Evolutionary conservation across 2,113 vertebrate genomes (phyloP), one percentile per base, ranked within the genome.

Genomic region (Murina feae): DNA sequence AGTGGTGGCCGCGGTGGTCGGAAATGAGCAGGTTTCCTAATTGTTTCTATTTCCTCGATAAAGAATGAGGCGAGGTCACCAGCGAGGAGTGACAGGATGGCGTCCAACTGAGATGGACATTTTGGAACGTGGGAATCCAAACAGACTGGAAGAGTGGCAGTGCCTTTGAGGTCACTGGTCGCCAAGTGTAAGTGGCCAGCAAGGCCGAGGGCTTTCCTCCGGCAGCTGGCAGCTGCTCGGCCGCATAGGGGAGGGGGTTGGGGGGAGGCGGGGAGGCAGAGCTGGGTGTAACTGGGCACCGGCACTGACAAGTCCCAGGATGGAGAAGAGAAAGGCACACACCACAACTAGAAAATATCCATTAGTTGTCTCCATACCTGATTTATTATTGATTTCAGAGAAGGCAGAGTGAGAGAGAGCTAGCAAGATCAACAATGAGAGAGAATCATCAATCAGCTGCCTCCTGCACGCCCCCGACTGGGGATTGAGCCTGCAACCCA

Each of bases 51-150:
- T 32, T 86, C 76, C 69, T 91, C 30, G 10, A 3, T 23, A 5
- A 68, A 65, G 39, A 6, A 9, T 3, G 39, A n/a, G 87, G 60
- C 44, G 37, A 83, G 78, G 25, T 39, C 90, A 49, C 0, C n/a
- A 53, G 63, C 17, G 1, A 89, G 66, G 42, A 35, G 28, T 0
- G 23, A 65, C 11, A 44, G 20, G 37, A 8, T 8, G 53, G 17
- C 49, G n/a, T 16, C 51, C 42, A 0, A 0, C 2, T 14, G 35
- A 25, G 20, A 35, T 1, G 11, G 51, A 20, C 23, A 1, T 6
- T 9, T 9, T 21, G 44, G 60, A 53, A 18, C 65, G 6, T 16
- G n/a, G 35, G 58, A 4, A 18, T 2, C 2, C 16, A 23, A 39
- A 16, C 23, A 63, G 9, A 12, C 66, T 13, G 16, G 21, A 17